Conservation (phyloP, 2,797 vertebrate genomes). For the Dicrostonyx torquatus region DNA sequence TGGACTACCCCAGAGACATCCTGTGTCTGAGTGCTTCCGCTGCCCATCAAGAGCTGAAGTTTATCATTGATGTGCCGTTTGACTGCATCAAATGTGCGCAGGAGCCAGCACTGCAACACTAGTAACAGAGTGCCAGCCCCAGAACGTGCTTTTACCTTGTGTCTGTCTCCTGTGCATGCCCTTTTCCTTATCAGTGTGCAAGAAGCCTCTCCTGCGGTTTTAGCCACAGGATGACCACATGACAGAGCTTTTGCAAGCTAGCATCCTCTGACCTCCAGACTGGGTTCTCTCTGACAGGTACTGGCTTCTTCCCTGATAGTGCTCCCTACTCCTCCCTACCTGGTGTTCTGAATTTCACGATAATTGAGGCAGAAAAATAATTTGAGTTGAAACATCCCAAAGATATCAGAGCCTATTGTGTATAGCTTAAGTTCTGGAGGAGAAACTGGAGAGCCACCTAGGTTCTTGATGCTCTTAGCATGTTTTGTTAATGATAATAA, state of each 20-base stretch:
- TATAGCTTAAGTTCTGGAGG: slow-evolving; percentile 77
- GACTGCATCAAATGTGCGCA: neutral
- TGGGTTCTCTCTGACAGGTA: neutral
- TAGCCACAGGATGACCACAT: neutral
- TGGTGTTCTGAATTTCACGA: neutral
- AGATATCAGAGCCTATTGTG: slow-evolving; percentile 41
- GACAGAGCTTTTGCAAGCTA: neutral
- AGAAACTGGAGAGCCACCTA: slow-evolving; percentile 36
- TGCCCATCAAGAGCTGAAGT: neutral
- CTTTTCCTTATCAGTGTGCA: neutral
- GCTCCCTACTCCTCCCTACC: neutral
- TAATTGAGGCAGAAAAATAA: slow-evolving; percentile 1
- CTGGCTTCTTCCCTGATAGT: neutral
- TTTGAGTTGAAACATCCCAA: slow-evolving; percentile 42
- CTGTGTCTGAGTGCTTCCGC: neutral
- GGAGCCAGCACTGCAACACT: too few relatives aligned
- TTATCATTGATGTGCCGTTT: neutral
- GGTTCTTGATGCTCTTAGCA: slow-evolving; percentile 44
- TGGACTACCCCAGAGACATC: neutral
- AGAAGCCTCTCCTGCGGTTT: fast-evolving
- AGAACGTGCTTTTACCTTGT: neutral
- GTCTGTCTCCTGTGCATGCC: neutral
- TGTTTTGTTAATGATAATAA: slow-evolving; percentile 64
- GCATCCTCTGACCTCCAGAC: fast-evolving
- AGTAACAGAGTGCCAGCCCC: neutral